Percentiles rank a stretch among this genome's conserved stretches.
Evolutionary conservation across 64 coral and sea anemone genomes (phyloP).

Genomic region (Actinia tenebrosa): DNA sequence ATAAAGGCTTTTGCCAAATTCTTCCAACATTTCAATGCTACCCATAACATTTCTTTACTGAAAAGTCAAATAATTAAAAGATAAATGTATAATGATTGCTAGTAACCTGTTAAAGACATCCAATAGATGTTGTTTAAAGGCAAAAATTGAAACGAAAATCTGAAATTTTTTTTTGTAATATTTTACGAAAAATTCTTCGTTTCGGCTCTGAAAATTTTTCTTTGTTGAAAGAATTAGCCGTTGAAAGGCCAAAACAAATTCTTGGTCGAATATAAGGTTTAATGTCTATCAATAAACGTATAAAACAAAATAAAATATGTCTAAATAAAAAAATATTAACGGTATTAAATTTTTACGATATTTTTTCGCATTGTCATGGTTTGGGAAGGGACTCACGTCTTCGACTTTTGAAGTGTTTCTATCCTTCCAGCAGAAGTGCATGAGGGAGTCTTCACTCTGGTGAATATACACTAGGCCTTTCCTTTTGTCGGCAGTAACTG

Average conservation of each 20-base stretch:
- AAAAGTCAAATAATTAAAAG: no score
- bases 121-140: no score
- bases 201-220: neutral
- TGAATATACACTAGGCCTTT: slow-evolving; percentile 97
- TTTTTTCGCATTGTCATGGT: neutral
- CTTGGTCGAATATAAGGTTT: neutral
- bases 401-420: slow-evolving; percentile 77
- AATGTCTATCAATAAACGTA: neutral
- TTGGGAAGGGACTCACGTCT: slow-evolving; percentile 61
- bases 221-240: neutral
- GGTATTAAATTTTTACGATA: neutral
- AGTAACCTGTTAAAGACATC: no score
- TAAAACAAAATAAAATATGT: neutral
- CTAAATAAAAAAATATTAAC: neutral
- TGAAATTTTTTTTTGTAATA: neutral
- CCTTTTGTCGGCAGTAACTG: slow-evolving; percentile 94
- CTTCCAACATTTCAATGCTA: no score
- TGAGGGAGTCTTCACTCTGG: slow-evolving; percentile 93
- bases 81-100: no score
- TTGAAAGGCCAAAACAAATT: neutral
- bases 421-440: slow-evolving; percentile 99
- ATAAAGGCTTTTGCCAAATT: no score
- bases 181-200: neutral
- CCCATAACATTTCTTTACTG: no score
- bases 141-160: no score